Percentiles rank a stretch among this genome's conserved stretches.
Evolutionary conservation across 2,797 vertebrate genomes (phyloP).

Genomic region (Microhierax caerulescens): DNA sequence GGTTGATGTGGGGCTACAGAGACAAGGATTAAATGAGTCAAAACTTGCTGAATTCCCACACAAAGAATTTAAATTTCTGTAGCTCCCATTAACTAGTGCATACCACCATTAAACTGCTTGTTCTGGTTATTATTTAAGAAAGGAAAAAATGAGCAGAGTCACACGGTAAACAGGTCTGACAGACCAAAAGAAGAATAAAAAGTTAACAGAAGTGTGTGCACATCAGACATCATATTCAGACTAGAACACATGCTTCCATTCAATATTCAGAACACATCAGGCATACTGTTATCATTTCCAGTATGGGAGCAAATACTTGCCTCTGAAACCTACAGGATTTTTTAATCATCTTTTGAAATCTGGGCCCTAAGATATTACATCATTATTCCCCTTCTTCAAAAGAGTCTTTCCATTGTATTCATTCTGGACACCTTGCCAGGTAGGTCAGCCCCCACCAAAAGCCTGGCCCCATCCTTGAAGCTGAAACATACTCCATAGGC

Average conservation of each 20-base stretch:
- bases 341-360: background rate
- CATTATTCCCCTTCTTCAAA: background rate
- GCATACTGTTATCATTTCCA: background rate
- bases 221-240: background rate
- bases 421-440: background rate
- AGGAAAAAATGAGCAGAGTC: background rate
- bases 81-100: background rate
- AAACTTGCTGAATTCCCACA: background rate
- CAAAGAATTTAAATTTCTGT: background rate
- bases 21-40: background rate
- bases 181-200: background rate
- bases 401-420: accelerated
- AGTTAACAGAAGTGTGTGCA: background rate
- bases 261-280: background rate
- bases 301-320: background rate
- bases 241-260: background rate
- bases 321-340: background rate
- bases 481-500: background rate
- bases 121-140: background rate
- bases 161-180: background rate
- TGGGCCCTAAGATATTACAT: background rate
- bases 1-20: background rate
- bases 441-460: background rate
- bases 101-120: background rate
- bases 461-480: background rate